phyloP scores from a whole-genome alignment of 2,113 vertebrate genomes.

The Procavia capensis region DNA sequence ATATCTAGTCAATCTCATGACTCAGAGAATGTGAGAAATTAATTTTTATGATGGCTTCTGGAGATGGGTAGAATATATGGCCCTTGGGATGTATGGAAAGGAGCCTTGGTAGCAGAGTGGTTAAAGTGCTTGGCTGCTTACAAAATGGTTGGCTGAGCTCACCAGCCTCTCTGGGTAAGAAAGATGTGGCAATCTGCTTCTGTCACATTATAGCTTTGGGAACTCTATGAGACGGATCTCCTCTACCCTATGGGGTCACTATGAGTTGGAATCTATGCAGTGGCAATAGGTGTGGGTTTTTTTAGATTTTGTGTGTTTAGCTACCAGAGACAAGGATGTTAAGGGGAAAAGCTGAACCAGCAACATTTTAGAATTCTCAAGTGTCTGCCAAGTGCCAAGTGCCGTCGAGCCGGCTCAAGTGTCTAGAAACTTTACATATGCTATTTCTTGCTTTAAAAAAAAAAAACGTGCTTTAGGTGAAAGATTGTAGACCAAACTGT shows the following conservation, averaged over 20 bases:
- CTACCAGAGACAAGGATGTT: not conserved
- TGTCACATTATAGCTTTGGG: no score
- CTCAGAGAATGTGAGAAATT: not conserved
- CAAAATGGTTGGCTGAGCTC: not conserved
- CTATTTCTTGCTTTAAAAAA: no score
- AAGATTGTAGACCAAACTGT: no score
- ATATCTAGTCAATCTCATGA: not conserved
- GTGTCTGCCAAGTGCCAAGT: no score
- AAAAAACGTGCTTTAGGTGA: no score
- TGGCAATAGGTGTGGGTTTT: no score
- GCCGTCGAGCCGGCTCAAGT: no score
- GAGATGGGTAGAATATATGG: not conserved
- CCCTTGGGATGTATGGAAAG: not conserved
- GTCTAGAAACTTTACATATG: not conserved
- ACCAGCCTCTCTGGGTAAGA: not conserved
- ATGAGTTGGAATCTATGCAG: not conserved
- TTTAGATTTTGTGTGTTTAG: not conserved
- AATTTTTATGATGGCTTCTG: constrained; percentile 10
- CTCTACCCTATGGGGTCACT: not conserved
- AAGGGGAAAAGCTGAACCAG: not conserved
- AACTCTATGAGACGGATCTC: not conserved
- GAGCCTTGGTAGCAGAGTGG: not conserved
- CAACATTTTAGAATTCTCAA: constrained; percentile 14
- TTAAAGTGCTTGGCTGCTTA: not conserved
- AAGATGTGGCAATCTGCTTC: not conserved